Evolutionary conservation across 2,888 invertebrate species (phyloP).

Genomic region (Oeneis ivallda): DNA sequence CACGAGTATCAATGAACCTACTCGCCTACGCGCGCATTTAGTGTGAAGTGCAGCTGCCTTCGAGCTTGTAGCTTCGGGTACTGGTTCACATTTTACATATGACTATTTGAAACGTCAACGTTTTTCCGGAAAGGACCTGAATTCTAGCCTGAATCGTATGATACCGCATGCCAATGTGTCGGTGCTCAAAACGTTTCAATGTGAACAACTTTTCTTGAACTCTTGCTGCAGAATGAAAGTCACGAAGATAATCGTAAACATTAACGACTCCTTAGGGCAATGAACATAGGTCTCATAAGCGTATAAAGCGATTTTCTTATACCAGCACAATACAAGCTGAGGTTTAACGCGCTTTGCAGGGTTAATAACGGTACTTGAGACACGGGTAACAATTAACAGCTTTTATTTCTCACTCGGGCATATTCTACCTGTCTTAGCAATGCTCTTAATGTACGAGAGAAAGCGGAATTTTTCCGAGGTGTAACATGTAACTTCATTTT

Average conservation of each 20-base stretch:
- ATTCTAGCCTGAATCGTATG: background rate
- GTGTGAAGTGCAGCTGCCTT: too few relatives aligned
- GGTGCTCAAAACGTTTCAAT: background rate
- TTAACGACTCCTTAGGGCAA: slow-evolving; percentile 10
- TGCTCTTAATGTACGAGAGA: background rate
- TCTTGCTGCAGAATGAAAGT: background rate
- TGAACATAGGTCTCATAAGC: slow-evolving; percentile 1
- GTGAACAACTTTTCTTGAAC: background rate
- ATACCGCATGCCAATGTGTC: background rate
- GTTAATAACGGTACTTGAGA: slow-evolving; percentile 26
- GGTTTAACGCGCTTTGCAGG: slow-evolving; percentile 17
- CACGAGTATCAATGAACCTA: too few relatives aligned
- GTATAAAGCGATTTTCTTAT: slow-evolving; percentile 20
- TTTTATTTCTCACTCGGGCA: slow-evolving; percentile 20
- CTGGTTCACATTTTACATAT: too few relatives aligned
- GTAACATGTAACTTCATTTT: too few relatives aligned
- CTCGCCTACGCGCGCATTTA: too few relatives aligned
- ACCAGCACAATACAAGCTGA: slow-evolving; percentile 20
- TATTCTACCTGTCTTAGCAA: background rate
- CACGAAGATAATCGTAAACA: slow-evolving; percentile 19
- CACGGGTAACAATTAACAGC: slow-evolving; percentile 25
- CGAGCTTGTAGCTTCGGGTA: too few relatives aligned
- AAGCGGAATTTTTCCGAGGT: background rate
- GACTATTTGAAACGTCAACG: too few relatives aligned
- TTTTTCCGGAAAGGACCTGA: too few relatives aligned